Percentiles rank a stretch among this genome's conserved stretches.
These are phyloP conservation scores for Erethizon dorsatum DNA, from an alignment of 2,797 vertebrate genomes.

Conservation along the genomic window DNA sequence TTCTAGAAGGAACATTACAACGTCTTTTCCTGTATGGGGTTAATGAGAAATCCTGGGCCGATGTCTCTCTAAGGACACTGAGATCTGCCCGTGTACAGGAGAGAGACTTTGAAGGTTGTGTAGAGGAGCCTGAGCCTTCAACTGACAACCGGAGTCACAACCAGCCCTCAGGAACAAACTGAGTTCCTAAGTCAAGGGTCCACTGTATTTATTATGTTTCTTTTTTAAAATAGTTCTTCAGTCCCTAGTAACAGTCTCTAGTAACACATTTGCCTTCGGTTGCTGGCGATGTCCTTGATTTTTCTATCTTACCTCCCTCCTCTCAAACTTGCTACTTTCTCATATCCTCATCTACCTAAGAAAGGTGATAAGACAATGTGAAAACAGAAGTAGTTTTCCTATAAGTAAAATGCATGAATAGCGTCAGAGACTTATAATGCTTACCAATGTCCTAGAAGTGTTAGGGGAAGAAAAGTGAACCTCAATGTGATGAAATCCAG, in stretches of 20 bases:
- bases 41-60: background rate
- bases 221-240: constrained; percentile 18
- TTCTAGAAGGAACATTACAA: background rate
- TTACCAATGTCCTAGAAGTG: background rate
- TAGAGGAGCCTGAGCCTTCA: background rate
- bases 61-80: background rate
- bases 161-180: background rate
- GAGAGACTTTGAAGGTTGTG: background rate
- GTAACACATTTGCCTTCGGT: background rate
- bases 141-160: background rate
- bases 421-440: background rate
- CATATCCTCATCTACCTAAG: background rate
- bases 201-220: background rate
- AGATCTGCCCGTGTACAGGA: background rate
- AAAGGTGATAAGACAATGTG: constrained; percentile 15
- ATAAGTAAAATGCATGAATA: background rate
- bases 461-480: background rate
- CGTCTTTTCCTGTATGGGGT: background rate
- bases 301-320: background rate
- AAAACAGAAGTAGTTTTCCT: constrained; percentile 19
- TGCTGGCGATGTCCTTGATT: background rate
- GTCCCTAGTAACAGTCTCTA: background rate
- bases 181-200: background rate
- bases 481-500: background rate
- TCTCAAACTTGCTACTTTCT: constrained; percentile 24